A percentile compares a stretch with the other conserved stretches of the same genome.
Evolutionary conservation across 1,140 invertebrate species (phyloP).

Genomic region (Batillaria attramentaria): DNA sequence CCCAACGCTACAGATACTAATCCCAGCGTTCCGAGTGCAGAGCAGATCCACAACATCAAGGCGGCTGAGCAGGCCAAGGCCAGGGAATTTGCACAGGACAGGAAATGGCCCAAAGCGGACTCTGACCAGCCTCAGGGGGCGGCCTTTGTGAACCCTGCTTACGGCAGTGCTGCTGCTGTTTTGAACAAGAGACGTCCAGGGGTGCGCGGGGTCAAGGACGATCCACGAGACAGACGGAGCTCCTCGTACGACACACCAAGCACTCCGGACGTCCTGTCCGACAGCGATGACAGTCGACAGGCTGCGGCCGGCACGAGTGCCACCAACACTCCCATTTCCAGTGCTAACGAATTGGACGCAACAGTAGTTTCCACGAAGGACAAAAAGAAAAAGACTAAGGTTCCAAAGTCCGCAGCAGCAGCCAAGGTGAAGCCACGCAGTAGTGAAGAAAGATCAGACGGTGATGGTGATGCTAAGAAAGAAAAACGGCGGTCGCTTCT

Average conservation of each 20-base stretch:
- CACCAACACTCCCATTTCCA: slow-evolving; percentile 36
- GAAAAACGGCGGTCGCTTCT: slow-evolving; percentile 59
- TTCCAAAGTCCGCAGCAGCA: slow-evolving; percentile 14
- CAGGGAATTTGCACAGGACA: slow-evolving; percentile 44
- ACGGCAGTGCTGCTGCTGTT: slow-evolving; percentile 9
- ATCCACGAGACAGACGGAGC: slow-evolving; percentile 33
- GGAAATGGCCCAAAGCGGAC: slow-evolving; percentile 45
- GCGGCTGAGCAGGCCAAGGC: slow-evolving; percentile 54
- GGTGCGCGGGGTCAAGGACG: slow-evolving; percentile 4
- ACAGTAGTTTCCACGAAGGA: slow-evolving; percentile 40
- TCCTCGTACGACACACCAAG: slow-evolving; percentile 52
- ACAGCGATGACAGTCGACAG: slow-evolving; percentile 56
- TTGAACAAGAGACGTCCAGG: slow-evolving; percentile 16
- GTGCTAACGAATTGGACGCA: slow-evolving; percentile 29
- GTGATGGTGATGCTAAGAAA: slow-evolving; percentile 47
- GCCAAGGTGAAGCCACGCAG: slow-evolving; percentile 26
- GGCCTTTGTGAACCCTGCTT: slow-evolving; percentile 9
- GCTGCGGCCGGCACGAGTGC: slow-evolving; percentile 29
- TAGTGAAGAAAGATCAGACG: slow-evolving; percentile 12
- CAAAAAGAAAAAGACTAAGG: slow-evolving; percentile 45
- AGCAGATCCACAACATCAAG: slow-evolving; percentile 49
- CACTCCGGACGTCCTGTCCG: slow-evolving; percentile 54
- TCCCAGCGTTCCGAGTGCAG: slow-evolving; percentile 38
- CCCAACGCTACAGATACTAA: slow-evolving; percentile 31
- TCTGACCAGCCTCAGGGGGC: slow-evolving; percentile 52